Base-by-base conservation (phyloP, 37 sponge, comb jelly and placozoan species). In the Aphrocallistes beatrix region DNA sequence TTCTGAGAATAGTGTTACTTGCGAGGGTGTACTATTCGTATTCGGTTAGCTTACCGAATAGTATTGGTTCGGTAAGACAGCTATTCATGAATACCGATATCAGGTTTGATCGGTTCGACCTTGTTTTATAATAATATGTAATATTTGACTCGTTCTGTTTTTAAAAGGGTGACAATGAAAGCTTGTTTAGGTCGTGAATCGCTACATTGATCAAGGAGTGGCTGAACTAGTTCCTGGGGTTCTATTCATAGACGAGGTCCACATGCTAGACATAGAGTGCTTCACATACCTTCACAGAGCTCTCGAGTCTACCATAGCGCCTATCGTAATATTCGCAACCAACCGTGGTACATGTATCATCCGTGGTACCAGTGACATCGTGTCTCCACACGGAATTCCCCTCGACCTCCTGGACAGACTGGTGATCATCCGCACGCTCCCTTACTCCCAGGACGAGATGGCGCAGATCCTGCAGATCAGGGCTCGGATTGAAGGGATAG, bases 181-280 rank as follows among this genome's bases (percentile, higher is more conserved):
- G n/a, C n/a, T n/a, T n/a, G n/a, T n/a, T 32, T 60, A 60, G 75
- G 99, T 98, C 38, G 99, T 98, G 28, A 98, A 98, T 69, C 95
- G 94, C 37, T 98, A 98, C 84, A 98, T 98, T 75, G 99, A 98
- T 85, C 99, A 98, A 51, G 99, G 99, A 0, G 91, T 98, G 23
- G 99, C 99, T 1, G 99, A 98, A 85, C 91, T 98, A 1, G 96
- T 98, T 32, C 99, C 99, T 25, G 99, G 99, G 0, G 99, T 98
- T 3, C 83, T 97, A 82, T 97, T 97, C 87, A 91, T 97, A 87
- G 98, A 97, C 42, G 98, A 97, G 84, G 95, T 97, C 21, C 98
- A 97, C 91, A 97, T 97, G 98, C 81, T 97, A 88, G 98, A 97
- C 60, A 97, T 97, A 28, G 98, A 97, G 90, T 97, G 98, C 81